Evolutionary conservation across 2,888 invertebrate species (phyloP).

Genomic region (Cyclophora punctaria): DNA sequence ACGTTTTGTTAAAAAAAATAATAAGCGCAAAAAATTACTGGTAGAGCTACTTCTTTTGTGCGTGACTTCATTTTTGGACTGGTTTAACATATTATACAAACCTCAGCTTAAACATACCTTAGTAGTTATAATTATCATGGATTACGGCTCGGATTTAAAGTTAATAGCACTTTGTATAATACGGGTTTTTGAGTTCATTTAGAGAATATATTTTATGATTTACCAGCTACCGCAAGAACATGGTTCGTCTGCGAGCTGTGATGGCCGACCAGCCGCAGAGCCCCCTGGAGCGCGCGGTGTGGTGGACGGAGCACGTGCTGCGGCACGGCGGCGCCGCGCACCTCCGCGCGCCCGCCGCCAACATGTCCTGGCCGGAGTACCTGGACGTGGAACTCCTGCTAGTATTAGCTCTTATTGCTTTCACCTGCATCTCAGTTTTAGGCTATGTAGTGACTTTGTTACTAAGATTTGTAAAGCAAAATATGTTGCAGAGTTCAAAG

Average conservation of each 20-base stretch:
- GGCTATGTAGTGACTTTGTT: no score
- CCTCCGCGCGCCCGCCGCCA: conserved; percentile 41
- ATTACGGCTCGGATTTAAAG: neutral
- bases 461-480: no score
- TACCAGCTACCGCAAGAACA: conserved; percentile 18
- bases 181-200: neutral
- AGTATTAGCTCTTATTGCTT: neutral
- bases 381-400: conserved; percentile 26
- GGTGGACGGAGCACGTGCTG: conserved; percentile 66
- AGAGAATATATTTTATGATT: neutral
- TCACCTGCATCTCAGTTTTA: no score
- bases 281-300: conserved; percentile 37
- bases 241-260: conserved; percentile 10
- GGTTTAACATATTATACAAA: no score
- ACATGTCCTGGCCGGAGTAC: conserved; percentile 29
- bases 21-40: no score
- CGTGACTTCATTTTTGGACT: neutral
- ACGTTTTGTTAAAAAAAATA: no score
- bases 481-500: no score
- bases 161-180: neutral
- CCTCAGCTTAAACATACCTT: no score
- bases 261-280: conserved; percentile 17
- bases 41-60: neutral
- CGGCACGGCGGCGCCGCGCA: conserved; percentile 50
- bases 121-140: no score